Base-by-base conservation (phyloP, 30 jellyfish, hydroid and myxozoan genomes). In the Aurelia aurita region DNA sequence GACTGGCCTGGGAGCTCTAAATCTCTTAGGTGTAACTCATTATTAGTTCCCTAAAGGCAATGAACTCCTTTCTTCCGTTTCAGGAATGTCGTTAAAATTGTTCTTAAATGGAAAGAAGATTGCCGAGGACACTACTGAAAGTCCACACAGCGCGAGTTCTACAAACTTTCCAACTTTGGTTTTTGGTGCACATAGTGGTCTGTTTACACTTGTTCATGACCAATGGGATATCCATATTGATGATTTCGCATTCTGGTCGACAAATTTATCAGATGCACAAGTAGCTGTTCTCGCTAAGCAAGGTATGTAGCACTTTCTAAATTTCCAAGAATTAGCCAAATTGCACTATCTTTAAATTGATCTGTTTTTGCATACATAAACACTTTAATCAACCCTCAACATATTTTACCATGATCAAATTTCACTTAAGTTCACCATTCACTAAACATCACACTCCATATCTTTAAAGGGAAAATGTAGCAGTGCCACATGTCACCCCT, bases 231-330 rank as follows among this genome's bases (percentile, higher is more conserved):
- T 74, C 2, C 86, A 74, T 35, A 74, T 74, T 27, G 86, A 74
- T 29, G 86, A 74, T 39, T 58, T 74, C 22, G 63, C 86, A 19
- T 23, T 49, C 43, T 74, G 86, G 86, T 54, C 51, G 44, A 54
- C 14, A 6, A 60, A 8, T 11, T 35, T 74, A 19, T 25, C 86
- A 74, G 86, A 55, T 8, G 86, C 86, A 11, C 75, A 74, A 64
- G 43, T 74, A 20, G 72, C 64, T 0, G 18, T 54, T 21, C 64
- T 74, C 5, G 59, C 32, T 57, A 47, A 15, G 29, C 71, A 49
- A 53, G 61, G 85, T 73, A 45, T 0, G 69, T 39, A 39, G 15
- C 15, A n/a, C n/a, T n/a, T n/a, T n/a, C n/a, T n/a, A n/a, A n/a
- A n/a, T n/a, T n/a, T n/a, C n/a, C n/a, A n/a, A n/a, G n/a, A n/a